Percentiles rank a stretch among this genome's conserved stretches.
Evolutionary conservation across 2,888 invertebrate genomes (phyloP).

Genomic region (Leptopilina myrica): DNA sequence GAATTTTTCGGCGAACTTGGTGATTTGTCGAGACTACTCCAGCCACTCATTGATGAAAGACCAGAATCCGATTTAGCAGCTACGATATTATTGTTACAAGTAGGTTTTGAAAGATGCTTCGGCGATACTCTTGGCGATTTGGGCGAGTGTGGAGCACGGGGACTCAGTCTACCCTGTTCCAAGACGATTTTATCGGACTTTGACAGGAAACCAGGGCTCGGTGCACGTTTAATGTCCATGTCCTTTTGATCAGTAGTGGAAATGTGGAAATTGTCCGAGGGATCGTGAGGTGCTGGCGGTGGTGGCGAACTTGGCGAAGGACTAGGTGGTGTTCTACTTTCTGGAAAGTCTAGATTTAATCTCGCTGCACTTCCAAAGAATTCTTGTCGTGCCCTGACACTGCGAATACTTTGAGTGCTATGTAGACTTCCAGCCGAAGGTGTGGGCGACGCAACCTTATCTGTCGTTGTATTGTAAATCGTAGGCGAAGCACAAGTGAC

Average conservation of each 20-base stretch:
- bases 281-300: slow-evolving; percentile 88
- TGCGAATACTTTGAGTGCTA: slow-evolving; percentile 66
- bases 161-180: slow-evolving; percentile 81
- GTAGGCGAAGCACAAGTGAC: slow-evolving; percentile 78
- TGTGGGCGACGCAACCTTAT: slow-evolving; percentile 81
- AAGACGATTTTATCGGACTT: slow-evolving; percentile 71
- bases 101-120: slow-evolving; percentile 81
- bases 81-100: slow-evolving; percentile 80
- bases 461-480: slow-evolving; percentile 77
- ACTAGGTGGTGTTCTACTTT: slow-evolving; percentile 76
- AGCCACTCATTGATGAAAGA: slow-evolving; percentile 91
- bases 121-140: slow-evolving; percentile 86
- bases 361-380: slow-evolving; percentile 78
- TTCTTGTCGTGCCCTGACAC: slow-evolving; percentile 81
- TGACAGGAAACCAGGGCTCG: slow-evolving; percentile 76
- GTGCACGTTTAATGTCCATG: slow-evolving; percentile 64
- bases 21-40: slow-evolving; percentile 91
- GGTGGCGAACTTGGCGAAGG: slow-evolving; percentile 85
- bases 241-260: slow-evolving; percentile 68
- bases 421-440: slow-evolving; percentile 79
- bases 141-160: slow-evolving; percentile 82
- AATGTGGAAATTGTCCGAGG: slow-evolving; percentile 77
- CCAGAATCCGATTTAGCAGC: slow-evolving; percentile 92
- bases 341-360: slow-evolving; percentile 78
- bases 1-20: slow-evolving; percentile 87